Evolutionary conservation across 23 tunicate genomes (phyloP).

Genomic region (Oikopleura dioica): DNA sequence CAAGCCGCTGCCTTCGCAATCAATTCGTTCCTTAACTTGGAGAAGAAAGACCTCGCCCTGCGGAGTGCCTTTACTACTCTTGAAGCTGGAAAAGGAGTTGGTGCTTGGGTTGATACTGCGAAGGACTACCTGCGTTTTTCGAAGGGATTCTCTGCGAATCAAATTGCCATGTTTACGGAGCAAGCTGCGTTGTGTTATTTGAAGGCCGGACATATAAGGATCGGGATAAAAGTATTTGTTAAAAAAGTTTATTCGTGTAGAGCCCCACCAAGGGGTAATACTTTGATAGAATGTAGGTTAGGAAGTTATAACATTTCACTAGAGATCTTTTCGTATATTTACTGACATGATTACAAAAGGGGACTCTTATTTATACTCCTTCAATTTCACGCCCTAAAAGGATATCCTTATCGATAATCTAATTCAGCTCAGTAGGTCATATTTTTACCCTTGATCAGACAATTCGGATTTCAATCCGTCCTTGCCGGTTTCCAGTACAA

Average conservation of each 20-base stretch:
- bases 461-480: not conserved
- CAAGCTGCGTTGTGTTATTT: not conserved
- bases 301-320: too few relatives aligned
- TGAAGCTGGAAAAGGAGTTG: not conserved
- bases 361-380: too few relatives aligned
- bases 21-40: not conserved
- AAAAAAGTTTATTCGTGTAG: too few relatives aligned
- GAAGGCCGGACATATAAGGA: not conserved
- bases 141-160: not conserved
- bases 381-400: too few relatives aligned
- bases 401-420: too few relatives aligned
- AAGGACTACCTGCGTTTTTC: not conserved
- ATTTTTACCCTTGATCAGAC: not conserved
- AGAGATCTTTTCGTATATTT: too few relatives aligned
- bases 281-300: too few relatives aligned
- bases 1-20: not conserved
- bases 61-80: not conserved
- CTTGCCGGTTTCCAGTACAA: not conserved
- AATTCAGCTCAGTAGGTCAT: not conserved
- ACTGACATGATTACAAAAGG: too few relatives aligned
- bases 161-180: not conserved
- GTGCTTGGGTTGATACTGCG: not conserved
- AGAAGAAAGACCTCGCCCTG: not conserved
- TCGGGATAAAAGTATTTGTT: too few relatives aligned
- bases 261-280: too few relatives aligned